Conservation (phyloP, 2,797 vertebrate genomes). For the Petrocephalus schoutedeni region DNA sequence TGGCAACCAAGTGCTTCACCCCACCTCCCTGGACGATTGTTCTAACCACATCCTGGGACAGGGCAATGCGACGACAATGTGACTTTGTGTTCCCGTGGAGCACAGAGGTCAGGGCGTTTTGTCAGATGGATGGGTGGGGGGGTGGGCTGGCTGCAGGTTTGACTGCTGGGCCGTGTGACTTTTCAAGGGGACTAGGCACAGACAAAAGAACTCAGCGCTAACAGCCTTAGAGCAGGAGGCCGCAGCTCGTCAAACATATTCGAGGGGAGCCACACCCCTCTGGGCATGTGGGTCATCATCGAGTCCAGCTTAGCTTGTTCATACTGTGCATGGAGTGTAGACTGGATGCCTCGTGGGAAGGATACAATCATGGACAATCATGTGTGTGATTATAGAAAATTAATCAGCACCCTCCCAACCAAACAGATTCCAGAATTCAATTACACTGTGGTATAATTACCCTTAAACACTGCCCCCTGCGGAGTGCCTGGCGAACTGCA, state of each 20-base stretch:
- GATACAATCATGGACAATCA: neutral
- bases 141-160: neutral
- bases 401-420: neutral
- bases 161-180: neutral
- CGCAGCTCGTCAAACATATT: neutral
- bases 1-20: constrained; percentile 91
- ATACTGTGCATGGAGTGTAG: neutral
- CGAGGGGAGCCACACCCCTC: neutral
- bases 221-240: neutral
- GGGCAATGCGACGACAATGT: constrained; percentile 29
- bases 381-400: neutral
- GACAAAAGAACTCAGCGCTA: neutral
- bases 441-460: neutral
- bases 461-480: neutral
- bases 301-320: neutral
- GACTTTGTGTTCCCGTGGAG: neutral
- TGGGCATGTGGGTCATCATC: neutral
- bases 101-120: neutral
- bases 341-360: neutral
- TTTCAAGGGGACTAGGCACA: neutral
- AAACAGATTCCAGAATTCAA: neutral
- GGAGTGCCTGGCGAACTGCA: neutral
- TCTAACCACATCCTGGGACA: constrained; percentile 81
- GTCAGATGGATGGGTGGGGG: neutral
- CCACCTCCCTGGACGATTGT: constrained; percentile 87